Base-by-base conservation (phyloP, 30 jellyfish, hydroid and myxozoan genomes). In the Morbakka virulenta region DNA sequence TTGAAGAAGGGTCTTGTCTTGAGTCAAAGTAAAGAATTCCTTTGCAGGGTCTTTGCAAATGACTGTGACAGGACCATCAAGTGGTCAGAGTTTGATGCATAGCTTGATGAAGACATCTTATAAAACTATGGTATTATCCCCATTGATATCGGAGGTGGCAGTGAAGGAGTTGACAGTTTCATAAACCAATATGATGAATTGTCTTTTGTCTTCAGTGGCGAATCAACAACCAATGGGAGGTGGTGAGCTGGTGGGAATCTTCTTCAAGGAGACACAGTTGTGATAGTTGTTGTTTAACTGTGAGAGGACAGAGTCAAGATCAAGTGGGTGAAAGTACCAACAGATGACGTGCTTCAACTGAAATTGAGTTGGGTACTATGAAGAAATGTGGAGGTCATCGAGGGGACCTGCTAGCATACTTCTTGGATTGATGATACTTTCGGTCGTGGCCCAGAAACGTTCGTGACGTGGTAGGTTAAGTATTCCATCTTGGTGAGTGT, bases 41-140 rank as follows among this genome's bases (percentile, higher is more conserved):
- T 76, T 76, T 1, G 91, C 91, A 24, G 87, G 29, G 68, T 80
- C 87, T 29, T 35, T 62, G 2, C 84, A 81, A 29, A 66, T 36
- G 53, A 21, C 28, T 34, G 51, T 72, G 2, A 77, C 3, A 1
- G 91, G 79, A 6, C 76, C 87, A n/a, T 50, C 80, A 1, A 53
- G 12, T 14, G 87, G 74, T 21, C 25, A 27, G n/a, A 76, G 28
- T 21, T 32, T 29, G 4, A 80, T 9, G 32, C 30, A 32, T 28
- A 80, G 36, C 21, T 30, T 21, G 6, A 80, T 29, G 36, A 80
- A 47, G 25, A 31, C 91, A 9, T 36, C 80, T 2, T 65, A n/a
- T n/a, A n/a, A n/a, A n/a, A n/a, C n/a, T n/a, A n/a, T n/a, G n/a
- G n/a, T n/a, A n/a, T n/a, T n/a, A n/a, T n/a, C n/a, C n/a, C n/a